Evolutionary conservation across 2,888 invertebrate genomes (phyloP), one percentile per base, ranked within the genome.

Genomic region (Drosophila monieri): DNA sequence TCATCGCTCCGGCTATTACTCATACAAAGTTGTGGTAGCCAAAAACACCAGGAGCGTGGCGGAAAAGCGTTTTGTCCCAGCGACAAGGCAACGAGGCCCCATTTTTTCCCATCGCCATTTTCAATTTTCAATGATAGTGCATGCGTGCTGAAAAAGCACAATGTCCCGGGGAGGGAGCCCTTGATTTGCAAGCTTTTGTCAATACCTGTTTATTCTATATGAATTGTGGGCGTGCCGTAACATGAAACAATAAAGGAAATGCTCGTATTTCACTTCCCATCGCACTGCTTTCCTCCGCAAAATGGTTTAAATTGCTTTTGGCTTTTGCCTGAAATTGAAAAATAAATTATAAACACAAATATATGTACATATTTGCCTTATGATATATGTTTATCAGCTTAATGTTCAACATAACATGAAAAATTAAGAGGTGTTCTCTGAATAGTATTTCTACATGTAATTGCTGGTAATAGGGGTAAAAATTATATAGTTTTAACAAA

Each of bases 181-280:
- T 61, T 60, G 60, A 60, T 60, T 60, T 60, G 61, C 60, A 60
- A 60, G 60, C 60, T 60, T 60, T 60, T 60, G 60, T 60, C 60
- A 60, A 60, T 60, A 60, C 60, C 60, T 60, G 60, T 60, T 60
- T 60, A 60, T 60, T 60, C 35, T 60, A 60, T 61, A 60, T 60
- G 60, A 60, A 60, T 60, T 60, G 60, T 61, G 60, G 60, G 60
- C 60, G 60, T 61, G 61, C 61, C 60, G 39, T 27, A 61, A 60
- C 61, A 61, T 60, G 60, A 60, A 60, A 60, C 61, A 60, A 60
- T 60, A 60, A 60, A 60, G 60, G 60, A 60, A 60, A 60, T 37
- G 60, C 60, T 60, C 60, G 60, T 60, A 60, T 60, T 60, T 60
- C 62, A 60, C 61, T 60, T 60, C 60, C 61, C 60, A 60, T 60